Base-by-base conservation (phyloP, 2,797 vertebrate species). In the Xyrichtys novacula region DNA sequence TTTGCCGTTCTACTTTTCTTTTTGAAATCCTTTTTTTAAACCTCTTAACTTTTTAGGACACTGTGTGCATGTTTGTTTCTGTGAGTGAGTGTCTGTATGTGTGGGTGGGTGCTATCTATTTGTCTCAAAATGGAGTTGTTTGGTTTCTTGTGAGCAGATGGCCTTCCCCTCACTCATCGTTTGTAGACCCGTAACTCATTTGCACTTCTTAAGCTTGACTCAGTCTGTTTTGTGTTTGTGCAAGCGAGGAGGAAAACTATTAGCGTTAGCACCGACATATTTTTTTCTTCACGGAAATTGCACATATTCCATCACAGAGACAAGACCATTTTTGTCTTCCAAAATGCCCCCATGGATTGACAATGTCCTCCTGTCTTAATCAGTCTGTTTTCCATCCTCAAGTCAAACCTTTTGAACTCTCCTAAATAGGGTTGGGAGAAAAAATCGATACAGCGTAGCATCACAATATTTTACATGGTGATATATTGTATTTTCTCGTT, bases 1-100 rank as follows among this genome's bases (percentile, higher is more conserved):
- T 71, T 57, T 55, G 14, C 31, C 54, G 9, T 34, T 70, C 38
- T 68, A 38, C 42, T 68, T 59, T 71, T 70, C 46, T 61, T 57
- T 22, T 50, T 43, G 19, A 52, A 78, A 66, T 71, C 43, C 29
- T 22, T 36, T 22, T 36, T 23, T 53, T 68, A 80, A 72, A 74
- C 65, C 62, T 63, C 62, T 67, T 74, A 60, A 46, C 46, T 53
- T 54, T 62, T 58, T n/a, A 49, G 59, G 36, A 53, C 48, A 38
- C 42, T 57, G 22, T 53, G 49, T 68, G 11, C 4, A 34, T 46
- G 6, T 32, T 3, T 42, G 7, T 26, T 2, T 44, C 3, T 0
- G 43, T 8, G 1, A n/a, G 10, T 39, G 14, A 2, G 36, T 38
- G 20, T 34, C 7, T 23, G 12, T 55, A 19, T 31, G 36, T 44